Evolutionary conservation across 2,113 vertebrate species (phyloP).

Genomic region (Crotophaga sulcirostris): DNA sequence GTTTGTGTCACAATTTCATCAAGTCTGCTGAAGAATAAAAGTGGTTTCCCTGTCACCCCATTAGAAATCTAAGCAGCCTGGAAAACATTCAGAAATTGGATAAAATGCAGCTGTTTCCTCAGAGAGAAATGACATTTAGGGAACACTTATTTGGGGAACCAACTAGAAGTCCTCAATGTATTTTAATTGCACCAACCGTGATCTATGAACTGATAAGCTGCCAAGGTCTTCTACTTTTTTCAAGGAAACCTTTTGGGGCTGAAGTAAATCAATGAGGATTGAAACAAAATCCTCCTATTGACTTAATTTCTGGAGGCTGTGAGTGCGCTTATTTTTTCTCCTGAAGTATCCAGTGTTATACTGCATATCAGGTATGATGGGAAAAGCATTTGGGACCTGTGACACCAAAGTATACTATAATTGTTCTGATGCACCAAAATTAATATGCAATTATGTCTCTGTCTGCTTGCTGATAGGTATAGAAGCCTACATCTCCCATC

Average conservation of each 20-base stretch:
- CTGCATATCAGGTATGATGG: not conserved
- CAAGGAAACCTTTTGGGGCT: slow-evolving; percentile 16
- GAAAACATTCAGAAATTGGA: not conserved
- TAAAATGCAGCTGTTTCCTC: slow-evolving; percentile 31
- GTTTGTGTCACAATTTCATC: slow-evolving; percentile 2
- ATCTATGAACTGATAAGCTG: slow-evolving; percentile 52
- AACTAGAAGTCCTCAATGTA: not conserved
- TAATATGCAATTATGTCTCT: slow-evolving; percentile 76
- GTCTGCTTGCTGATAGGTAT: slow-evolving; percentile 67
- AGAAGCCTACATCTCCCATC: slow-evolving; percentile 79
- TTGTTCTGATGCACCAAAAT: slow-evolving; percentile 72
- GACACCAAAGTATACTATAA: slow-evolving; percentile 57
- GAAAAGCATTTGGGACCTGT: slow-evolving; percentile 62
- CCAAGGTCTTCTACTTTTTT: not conserved
- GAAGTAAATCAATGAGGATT: slow-evolving; percentile 28
- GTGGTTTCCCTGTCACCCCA: not conserved
- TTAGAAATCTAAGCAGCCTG: slow-evolving; percentile 23
- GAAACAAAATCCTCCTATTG: slow-evolving; percentile 40
- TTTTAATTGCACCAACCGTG: slow-evolving; percentile 43
- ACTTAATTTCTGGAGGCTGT: slow-evolving; percentile 39
- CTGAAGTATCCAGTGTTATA: not conserved
- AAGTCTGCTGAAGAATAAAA: slow-evolving; percentile 18
- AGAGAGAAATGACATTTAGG: not conserved
- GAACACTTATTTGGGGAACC: not conserved
- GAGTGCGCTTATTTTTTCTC: not conserved